Percentiles rank a stretch among this genome's conserved stretches.
These are phyloP conservation scores for Tympanoctomys barrerae DNA, from an alignment of 2,797 vertebrate species.

Conservation along the genomic window DNA sequence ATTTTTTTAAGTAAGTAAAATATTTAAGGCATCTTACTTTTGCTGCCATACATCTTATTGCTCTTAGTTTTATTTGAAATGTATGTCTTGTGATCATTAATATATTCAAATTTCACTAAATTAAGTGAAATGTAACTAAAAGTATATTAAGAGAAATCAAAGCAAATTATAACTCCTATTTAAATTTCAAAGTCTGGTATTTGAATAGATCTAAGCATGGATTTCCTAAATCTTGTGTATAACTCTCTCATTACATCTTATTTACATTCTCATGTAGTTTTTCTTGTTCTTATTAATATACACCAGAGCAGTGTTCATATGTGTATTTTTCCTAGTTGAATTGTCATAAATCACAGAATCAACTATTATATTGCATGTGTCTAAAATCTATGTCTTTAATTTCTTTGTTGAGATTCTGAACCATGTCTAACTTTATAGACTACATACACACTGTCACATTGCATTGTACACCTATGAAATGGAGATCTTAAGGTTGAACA, in stretches of 20 bases:
- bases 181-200: neutral
- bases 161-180: neutral
- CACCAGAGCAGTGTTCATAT: neutral
- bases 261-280: neutral
- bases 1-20: neutral
- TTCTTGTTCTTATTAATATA: neutral
- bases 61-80: constrained; percentile 1
- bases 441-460: neutral
- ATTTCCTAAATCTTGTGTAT: neutral
- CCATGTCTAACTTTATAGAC: neutral
- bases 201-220: neutral
- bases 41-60: constrained; percentile 1
- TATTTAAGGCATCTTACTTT: neutral
- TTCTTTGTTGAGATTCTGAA: neutral
- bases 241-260: neutral
- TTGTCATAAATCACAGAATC: neutral
- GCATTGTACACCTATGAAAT: neutral
- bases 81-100: neutral
- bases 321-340: neutral
- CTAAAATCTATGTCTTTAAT: neutral
- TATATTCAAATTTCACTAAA: constrained; percentile 15
- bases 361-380: neutral
- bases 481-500: neutral
- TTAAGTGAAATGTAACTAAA: neutral
- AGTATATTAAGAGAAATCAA: neutral